These are phyloP conservation scores for Planococcus citri DNA, from an alignment of 1,140 invertebrate species.

Conservation along the genomic window DNA sequence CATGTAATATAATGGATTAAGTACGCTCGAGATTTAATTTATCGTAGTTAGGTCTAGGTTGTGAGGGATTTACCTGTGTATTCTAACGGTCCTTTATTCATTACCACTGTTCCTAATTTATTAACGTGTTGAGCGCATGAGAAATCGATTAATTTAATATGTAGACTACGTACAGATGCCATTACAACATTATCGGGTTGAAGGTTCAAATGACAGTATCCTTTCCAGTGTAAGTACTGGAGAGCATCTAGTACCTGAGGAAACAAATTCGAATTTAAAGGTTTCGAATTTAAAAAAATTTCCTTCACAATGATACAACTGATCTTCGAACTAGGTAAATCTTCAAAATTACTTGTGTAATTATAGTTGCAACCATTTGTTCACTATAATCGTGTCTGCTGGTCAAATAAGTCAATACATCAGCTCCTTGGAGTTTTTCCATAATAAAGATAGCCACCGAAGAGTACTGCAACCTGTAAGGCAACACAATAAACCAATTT, in stretches of 20 bases:
- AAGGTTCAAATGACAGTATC: conserved; percentile 80
- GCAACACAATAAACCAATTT: neutral
- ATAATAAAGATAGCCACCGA: conserved; percentile 59
- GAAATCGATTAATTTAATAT: conserved; percentile 87
- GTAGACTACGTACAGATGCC: conserved; percentile 67
- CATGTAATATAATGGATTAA: conserved; percentile 26
- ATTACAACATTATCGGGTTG: conserved; percentile 96
- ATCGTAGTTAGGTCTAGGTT: too few species aligned
- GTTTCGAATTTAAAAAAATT: conserved; percentile 19
- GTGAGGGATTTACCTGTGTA: conserved; percentile 47
- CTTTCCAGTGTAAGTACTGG: conserved; percentile 87
- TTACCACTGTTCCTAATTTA: conserved; percentile 59
- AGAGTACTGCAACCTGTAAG: conserved; percentile 32
- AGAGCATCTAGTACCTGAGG: conserved; percentile 64
- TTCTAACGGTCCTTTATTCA: conserved; percentile 51
- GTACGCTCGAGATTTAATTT: too few species aligned
- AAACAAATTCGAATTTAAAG: neutral
- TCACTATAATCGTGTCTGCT: conserved; percentile 78
- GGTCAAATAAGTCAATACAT: conserved; percentile 75
- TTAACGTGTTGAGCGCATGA: conserved; percentile 67
- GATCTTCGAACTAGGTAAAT: neutral
- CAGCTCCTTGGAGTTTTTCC: conserved; percentile 83
- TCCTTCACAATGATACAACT: neutral
- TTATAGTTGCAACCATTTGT: conserved; percentile 71
- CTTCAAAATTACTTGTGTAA: conserved; percentile 48